Evolutionary conservation across 2,888 invertebrate genomes (phyloP).

Genomic region (Stenoptilia bipunctidactyla): DNA sequence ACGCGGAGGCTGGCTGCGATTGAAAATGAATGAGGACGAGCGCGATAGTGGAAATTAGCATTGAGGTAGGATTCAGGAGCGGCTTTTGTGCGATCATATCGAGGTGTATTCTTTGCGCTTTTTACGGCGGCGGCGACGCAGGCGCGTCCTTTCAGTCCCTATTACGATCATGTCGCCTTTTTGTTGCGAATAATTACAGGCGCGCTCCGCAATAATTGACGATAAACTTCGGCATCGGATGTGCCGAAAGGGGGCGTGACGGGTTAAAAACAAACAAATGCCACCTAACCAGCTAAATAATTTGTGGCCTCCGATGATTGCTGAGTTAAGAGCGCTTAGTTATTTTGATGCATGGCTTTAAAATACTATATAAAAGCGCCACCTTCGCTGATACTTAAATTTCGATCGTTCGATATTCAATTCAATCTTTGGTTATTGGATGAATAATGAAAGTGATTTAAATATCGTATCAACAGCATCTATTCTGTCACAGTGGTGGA

Average conservation of each 20-base stretch:
- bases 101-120: slow-evolving; percentile 71
- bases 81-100: slow-evolving; percentile 72
- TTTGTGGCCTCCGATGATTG: neutral
- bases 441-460: too few relatives aligned
- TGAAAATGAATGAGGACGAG: slow-evolving; percentile 71
- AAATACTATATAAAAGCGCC: neutral
- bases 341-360: too few relatives aligned
- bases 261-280: neutral
- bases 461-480: slow-evolving; percentile 2
- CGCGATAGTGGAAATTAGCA: slow-evolving; percentile 73
- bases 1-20: slow-evolving; percentile 61
- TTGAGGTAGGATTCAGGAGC: slow-evolving; percentile 68
- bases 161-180: slow-evolving; percentile 61
- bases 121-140: slow-evolving; percentile 55
- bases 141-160: slow-evolving; percentile 50
- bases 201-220: slow-evolving; percentile 27
- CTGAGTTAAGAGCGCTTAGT: too few relatives aligned
- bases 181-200: slow-evolving; percentile 60
- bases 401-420: neutral
- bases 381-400: slow-evolving; percentile 3
- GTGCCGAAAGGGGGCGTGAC: slow-evolving; percentile 5
- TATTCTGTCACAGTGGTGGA: slow-evolving; percentile 5
- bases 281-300: neutral
- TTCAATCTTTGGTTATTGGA: too few relatives aligned
- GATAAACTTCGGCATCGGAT: slow-evolving; percentile 20